A percentile compares a stretch with the other conserved stretches of the same genome.
Evolutionary conservation across 2,113 vertebrate species (phyloP).

Genomic region (Zosterops lateralis): DNA sequence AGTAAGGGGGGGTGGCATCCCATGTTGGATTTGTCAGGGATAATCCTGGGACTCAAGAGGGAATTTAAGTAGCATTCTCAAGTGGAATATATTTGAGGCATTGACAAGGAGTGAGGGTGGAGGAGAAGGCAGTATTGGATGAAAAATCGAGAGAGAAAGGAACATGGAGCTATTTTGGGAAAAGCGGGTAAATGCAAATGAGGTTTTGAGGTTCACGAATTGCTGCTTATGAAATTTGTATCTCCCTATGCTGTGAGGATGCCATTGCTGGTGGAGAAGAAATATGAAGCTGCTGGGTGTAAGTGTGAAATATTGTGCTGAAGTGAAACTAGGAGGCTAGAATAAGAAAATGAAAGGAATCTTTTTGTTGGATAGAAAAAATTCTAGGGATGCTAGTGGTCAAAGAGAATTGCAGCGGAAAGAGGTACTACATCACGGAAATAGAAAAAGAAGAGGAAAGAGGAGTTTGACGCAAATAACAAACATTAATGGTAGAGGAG

Average conservation of each 20-base stretch:
- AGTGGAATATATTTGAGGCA: background rate
- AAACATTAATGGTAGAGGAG: background rate
- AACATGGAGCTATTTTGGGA: background rate
- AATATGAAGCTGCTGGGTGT: fast-evolving
- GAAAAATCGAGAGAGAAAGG: background rate
- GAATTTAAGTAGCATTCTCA: background rate
- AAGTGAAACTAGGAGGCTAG: background rate
- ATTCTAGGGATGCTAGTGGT: background rate
- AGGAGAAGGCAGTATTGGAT: background rate
- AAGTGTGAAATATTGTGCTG: background rate
- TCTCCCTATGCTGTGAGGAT: background rate
- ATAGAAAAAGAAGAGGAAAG: background rate
- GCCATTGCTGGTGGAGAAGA: background rate
- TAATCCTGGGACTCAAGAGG: background rate
- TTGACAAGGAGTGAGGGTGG: background rate
- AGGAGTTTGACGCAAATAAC: background rate
- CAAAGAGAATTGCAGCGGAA: background rate
- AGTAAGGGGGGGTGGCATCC: background rate
- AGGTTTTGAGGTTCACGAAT: background rate
- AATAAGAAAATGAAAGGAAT: background rate
- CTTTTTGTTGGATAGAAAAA: background rate
- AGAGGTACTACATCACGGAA: background rate
- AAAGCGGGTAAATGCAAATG: background rate
- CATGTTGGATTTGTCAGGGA: background rate
- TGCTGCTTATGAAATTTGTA: background rate